Percentiles rank a stretch among this genome's conserved stretches.
phyloP scores from a whole-genome alignment of 2,888 invertebrate species.

The Diploptera punctata region DNA sequence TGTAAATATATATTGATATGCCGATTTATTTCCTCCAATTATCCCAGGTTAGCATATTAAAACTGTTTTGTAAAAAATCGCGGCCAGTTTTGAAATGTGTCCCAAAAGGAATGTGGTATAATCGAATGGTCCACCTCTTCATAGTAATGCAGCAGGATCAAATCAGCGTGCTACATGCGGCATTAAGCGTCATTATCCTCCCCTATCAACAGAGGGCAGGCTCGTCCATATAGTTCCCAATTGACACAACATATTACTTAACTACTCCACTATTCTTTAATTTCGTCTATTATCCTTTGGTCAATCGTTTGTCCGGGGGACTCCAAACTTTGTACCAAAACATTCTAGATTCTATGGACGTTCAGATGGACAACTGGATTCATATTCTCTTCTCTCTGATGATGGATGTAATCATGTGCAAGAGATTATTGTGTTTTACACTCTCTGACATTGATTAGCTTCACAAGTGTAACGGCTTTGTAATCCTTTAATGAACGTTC shows the following conservation, averaged over 20 bases:
- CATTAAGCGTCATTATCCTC: slow-evolving; percentile 40
- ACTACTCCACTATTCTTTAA: slow-evolving; percentile 37
- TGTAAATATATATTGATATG: slow-evolving; percentile 23
- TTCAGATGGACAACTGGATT: neutral
- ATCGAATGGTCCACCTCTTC: slow-evolving; percentile 25
- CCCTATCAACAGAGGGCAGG: slow-evolving; percentile 38
- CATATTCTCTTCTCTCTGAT: too few species aligned
- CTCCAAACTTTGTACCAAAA: neutral
- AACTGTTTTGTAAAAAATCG: slow-evolving; percentile 22
- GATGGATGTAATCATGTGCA: too few species aligned
- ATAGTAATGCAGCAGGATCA: slow-evolving; percentile 10
- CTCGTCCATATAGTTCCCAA: slow-evolving; percentile 32
- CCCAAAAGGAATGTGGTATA: slow-evolving; percentile 40
- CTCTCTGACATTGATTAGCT: too few species aligned
- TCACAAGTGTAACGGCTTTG: too few species aligned
- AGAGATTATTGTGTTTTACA: too few species aligned
- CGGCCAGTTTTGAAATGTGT: slow-evolving; percentile 34
- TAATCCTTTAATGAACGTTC: too few species aligned
- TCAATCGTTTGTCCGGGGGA: slow-evolving; percentile 9
- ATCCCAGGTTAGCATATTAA: slow-evolving; percentile 16
- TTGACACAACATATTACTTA: slow-evolving; percentile 37
- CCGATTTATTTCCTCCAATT: slow-evolving; percentile 24
- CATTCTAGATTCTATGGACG: neutral
- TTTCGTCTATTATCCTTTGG: slow-evolving; percentile 23
- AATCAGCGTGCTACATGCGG: slow-evolving; percentile 22